Evolutionary conservation across 37 sponge, comb jelly and placozoan species (phyloP).

Genomic region (Diacarnus erythraeanus): DNA sequence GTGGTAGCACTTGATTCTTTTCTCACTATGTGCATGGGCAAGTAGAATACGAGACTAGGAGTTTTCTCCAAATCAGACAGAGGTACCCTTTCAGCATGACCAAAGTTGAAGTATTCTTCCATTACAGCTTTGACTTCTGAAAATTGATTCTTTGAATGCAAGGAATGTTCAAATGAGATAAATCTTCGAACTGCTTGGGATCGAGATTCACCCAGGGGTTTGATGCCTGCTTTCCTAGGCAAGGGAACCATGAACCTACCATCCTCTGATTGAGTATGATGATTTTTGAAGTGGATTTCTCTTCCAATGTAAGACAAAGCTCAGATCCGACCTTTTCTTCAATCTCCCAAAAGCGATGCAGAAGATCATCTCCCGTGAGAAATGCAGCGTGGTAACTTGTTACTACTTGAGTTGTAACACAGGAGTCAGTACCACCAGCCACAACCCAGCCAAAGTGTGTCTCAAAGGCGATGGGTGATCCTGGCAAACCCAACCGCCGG

Average conservation of each 20-base stretch:
- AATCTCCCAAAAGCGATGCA: too few relatives aligned
- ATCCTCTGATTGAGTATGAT: too few relatives aligned
- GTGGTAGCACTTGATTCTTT: conserved; percentile 27
- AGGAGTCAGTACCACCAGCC: conserved; percentile 8
- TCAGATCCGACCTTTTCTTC: too few relatives aligned
- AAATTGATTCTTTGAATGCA: too few relatives aligned
- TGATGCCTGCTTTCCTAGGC: conserved; percentile 2
- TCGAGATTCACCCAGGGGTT: conserved; percentile 39
- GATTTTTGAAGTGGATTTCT: too few relatives aligned
- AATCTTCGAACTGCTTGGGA: too few relatives aligned
- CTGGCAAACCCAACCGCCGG: conserved; percentile 33
- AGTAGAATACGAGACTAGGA: conserved; percentile 18
- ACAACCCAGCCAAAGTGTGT: conserved; percentile 54
- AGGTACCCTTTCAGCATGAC: conserved; percentile 47
- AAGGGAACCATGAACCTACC: conserved; percentile 44
- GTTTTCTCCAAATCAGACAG: conserved; percentile 43
- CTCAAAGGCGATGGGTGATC: too few relatives aligned
- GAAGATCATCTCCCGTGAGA: conserved; percentile 8
- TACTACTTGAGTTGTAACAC: too few relatives aligned
- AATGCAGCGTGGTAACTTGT: conserved; percentile 15
- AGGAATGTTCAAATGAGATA: too few relatives aligned
- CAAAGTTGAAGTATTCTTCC: conserved; percentile 33
- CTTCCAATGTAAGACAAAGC: too few relatives aligned
- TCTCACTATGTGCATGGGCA: conserved; percentile 20
- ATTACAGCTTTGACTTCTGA: too few relatives aligned